Conservation (phyloP, 2,113 vertebrate genomes). For the Marmota monax region DNA sequence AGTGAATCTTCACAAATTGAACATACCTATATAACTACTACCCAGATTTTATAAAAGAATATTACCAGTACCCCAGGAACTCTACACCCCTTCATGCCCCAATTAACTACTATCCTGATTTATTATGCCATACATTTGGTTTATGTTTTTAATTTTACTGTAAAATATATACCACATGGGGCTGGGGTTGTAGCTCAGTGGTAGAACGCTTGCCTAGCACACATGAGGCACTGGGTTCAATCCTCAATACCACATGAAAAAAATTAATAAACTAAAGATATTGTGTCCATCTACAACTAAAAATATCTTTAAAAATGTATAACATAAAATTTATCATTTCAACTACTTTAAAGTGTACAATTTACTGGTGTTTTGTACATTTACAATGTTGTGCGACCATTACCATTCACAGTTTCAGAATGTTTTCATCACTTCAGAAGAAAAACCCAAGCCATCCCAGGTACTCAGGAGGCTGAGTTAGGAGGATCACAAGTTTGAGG, state of each 20-base stretch:
- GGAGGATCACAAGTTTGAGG: too few relatives aligned
- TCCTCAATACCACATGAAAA: too few relatives aligned
- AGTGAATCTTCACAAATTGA: not conserved
- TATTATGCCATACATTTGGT: not conserved
- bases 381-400: not conserved
- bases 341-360: not conserved
- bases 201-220: too few relatives aligned
- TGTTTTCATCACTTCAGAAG: not conserved
- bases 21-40: not conserved
- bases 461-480: too few relatives aligned
- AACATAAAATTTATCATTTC: not conserved
- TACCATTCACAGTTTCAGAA: not conserved
- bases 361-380: not conserved
- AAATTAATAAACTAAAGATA: too few relatives aligned
- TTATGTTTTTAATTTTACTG: not conserved
- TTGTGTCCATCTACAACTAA: too few relatives aligned
- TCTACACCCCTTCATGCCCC: too few relatives aligned
- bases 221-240: too few relatives aligned
- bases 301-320: too few relatives aligned
- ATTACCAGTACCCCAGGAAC: not conserved
- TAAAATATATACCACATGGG: not conserved
- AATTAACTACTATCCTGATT: not conserved
- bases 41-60: not conserved
- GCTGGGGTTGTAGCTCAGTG: too few relatives aligned
- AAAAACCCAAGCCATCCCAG: not conserved